A percentile compares a stretch with the other conserved stretches of the same genome.
Conservation (phyloP, 2,113 vertebrate species). For the Melanotaenia duboulayi region DNA sequence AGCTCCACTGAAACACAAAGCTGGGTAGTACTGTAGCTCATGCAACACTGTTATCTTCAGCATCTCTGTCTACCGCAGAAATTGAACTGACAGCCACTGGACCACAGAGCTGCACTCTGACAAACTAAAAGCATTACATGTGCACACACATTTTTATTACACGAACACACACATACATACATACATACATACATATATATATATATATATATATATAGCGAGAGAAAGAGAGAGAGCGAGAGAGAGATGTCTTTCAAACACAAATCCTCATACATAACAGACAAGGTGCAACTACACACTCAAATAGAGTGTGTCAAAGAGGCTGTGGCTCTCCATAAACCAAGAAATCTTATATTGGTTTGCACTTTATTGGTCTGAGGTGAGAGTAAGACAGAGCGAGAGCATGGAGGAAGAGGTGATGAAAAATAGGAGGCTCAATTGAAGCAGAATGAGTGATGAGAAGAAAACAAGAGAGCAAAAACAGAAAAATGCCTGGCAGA, state of each 20-base stretch:
- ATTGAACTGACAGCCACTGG: slow-evolving; percentile 52
- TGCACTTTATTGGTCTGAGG: slow-evolving; percentile 29
- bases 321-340: slow-evolving; percentile 50
- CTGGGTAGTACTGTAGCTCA: slow-evolving; percentile 35
- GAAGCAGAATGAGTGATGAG: slow-evolving; percentile 27
- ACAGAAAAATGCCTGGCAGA: not conserved
- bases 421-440: slow-evolving; percentile 38
- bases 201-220: too few species aligned
- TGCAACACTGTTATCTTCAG: slow-evolving; percentile 49
- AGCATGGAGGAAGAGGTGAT: slow-evolving; percentile 6
- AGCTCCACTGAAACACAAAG: slow-evolving; percentile 61
- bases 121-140: slow-evolving; percentile 29
- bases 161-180: too few species aligned
- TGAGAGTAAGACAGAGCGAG: not conserved
- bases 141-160: not conserved
- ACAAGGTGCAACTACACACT: not conserved
- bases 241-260: slow-evolving; percentile 1
- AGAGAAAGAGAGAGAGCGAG: too few species aligned
- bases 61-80: slow-evolving; percentile 53
- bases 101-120: slow-evolving; percentile 24
- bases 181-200: too few species aligned
- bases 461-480: slow-evolving; percentile 18
- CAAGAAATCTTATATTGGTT: slow-evolving; percentile 59
- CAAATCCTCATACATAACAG: slow-evolving; percentile 14
- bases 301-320: slow-evolving; percentile 1